Percentiles rank a stretch among this genome's conserved stretches.
These are phyloP conservation scores for Sinodicranocentrus sp. DNA, from an alignment of 2,888 invertebrate species.

Conservation along the genomic window DNA sequence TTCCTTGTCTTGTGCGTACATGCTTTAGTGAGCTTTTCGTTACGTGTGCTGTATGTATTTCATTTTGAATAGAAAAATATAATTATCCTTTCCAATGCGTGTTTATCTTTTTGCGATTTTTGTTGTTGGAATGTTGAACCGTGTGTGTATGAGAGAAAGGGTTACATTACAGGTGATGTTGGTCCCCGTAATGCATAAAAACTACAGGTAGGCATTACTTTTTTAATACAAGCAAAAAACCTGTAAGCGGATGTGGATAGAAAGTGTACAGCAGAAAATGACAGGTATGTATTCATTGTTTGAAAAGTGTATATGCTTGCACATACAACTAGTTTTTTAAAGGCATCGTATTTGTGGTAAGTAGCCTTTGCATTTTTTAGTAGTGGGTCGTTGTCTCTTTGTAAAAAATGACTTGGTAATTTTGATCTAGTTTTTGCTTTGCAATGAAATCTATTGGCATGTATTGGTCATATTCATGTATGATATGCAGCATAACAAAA, in stretches of 20 bases:
- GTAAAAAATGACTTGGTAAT: too few relatives aligned
- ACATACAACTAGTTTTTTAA: too few relatives aligned
- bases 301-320: neutral
- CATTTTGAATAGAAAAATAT: too few relatives aligned
- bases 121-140: neutral
- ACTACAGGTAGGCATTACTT: neutral
- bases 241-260: neutral
- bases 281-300: neutral
- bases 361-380: too few relatives aligned
- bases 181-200: neutral
- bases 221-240: neutral
- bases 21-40: neutral
- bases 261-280: neutral
- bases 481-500: too few relatives aligned
- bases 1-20: slow-evolving; percentile 36
- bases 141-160: neutral
- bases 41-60: neutral
- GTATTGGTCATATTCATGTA: too few relatives aligned
- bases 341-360: too few relatives aligned
- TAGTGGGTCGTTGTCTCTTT: too few relatives aligned
- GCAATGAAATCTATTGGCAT: too few relatives aligned
- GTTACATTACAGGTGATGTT: neutral
- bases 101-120: neutral
- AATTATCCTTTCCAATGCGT: neutral
- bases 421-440: too few relatives aligned